A percentile compares a stretch with the other conserved stretches of the same genome.
Evolutionary conservation across 2,797 vertebrate genomes (phyloP).

Genomic region (Myotis vivesi): DNA sequence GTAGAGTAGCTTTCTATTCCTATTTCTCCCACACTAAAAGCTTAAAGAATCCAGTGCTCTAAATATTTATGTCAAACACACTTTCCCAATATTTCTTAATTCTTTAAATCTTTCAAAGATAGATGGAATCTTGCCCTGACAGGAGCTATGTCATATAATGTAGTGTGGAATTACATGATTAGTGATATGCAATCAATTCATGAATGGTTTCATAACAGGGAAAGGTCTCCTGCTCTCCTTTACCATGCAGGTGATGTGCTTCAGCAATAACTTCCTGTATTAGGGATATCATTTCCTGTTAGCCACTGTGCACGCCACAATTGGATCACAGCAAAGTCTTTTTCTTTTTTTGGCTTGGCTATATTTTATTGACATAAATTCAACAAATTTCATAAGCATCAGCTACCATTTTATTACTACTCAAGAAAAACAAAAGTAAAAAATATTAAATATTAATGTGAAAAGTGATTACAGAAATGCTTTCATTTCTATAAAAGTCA

Average conservation of each 20-base stretch:
- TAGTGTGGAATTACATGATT: not conserved
- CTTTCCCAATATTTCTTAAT: not conserved
- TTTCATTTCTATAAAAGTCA: slow-evolving; percentile 12
- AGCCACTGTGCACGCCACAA: not conserved
- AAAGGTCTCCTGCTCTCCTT: not conserved
- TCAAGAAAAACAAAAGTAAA: slow-evolving; percentile 50
- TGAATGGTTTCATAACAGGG: not conserved
- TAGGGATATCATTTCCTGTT: not conserved
- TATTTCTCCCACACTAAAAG: not conserved
- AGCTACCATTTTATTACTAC: slow-evolving; percentile 33
- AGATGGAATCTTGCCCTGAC: not conserved
- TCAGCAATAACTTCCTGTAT: not conserved
- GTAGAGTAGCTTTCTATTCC: not conserved
- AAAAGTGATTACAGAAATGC: slow-evolving; percentile 41
- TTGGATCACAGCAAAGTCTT: not conserved
- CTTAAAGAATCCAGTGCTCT: not conserved
- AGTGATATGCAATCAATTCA: not conserved
- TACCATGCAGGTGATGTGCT: not conserved
- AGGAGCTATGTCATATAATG: not conserved
- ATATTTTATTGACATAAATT: slow-evolving; percentile 69
- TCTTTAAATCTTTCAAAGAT: not conserved
- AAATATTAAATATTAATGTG: slow-evolving; percentile 46
- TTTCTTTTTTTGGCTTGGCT: not conserved
- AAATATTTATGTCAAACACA: not conserved
- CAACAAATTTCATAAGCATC: slow-evolving; percentile 21